Percentiles rank a stretch among this genome's conserved stretches.
Conservation (phyloP, 2,113 vertebrate genomes). For the Amblyopsis rosae region DNA sequence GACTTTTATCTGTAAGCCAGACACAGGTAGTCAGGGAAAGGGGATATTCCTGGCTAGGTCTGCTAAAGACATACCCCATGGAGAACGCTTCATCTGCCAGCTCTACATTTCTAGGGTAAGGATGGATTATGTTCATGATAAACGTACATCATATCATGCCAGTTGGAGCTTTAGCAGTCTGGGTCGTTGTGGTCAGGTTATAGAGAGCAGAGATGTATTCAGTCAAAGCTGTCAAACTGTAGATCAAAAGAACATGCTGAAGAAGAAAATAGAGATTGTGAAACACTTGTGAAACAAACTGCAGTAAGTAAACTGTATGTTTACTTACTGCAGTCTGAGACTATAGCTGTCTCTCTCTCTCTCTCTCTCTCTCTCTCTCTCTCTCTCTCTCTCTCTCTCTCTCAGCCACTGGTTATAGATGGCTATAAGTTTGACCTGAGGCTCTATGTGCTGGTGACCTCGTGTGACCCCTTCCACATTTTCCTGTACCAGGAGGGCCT, state of each 20-base stretch:
- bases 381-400: not conserved
- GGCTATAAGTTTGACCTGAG: constrained; percentile 73
- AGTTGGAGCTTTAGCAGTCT: no score
- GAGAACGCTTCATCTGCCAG: constrained; percentile 69
- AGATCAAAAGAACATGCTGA: no score
- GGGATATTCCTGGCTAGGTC: constrained; percentile 63
- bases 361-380: not conserved
- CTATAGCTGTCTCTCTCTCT: not conserved
- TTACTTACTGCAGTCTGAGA: no score
- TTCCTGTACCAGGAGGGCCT: constrained; percentile 65
- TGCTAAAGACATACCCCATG: constrained; percentile 54
- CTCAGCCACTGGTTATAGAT: constrained; percentile 68
- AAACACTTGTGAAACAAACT: no score
- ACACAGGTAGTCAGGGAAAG: constrained; percentile 66
- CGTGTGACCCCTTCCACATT: constrained; percentile 68
- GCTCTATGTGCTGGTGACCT: constrained; percentile 71
- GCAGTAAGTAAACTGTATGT: no score
- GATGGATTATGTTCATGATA: not conserved
- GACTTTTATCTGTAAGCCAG: constrained; percentile 66
- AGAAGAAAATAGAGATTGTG: no score
- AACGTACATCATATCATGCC: no score
- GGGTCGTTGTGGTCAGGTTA: no score
- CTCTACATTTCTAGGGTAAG: constrained; percentile 71
- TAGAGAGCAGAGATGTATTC: no score
- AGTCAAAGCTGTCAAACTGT: no score